Evolutionary conservation across 30 jellyfish, hydroid and myxozoan species (phyloP).

Genomic region (Hydractinia symbiolongicarpus): DNA sequence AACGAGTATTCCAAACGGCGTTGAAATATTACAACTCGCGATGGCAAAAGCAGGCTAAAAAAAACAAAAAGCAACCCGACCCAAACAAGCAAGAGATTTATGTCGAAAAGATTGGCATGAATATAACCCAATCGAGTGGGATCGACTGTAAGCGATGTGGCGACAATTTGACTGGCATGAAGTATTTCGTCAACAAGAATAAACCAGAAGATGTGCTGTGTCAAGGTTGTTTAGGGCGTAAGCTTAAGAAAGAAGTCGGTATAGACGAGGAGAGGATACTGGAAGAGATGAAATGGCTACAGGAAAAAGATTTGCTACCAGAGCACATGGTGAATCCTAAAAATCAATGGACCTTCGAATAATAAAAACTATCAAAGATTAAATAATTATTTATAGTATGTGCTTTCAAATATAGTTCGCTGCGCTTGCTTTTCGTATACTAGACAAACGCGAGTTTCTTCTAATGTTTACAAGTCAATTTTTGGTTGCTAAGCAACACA

Average conservation of each 20-base stretch:
- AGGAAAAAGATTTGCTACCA: conserved; percentile 14
- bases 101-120: conserved; percentile 16
- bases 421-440: no score
- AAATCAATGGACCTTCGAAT: conserved; percentile 15
- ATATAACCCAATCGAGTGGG: background rate
- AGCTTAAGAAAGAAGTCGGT: conserved; percentile 20
- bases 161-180: conserved; percentile 14
- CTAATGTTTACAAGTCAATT: no score
- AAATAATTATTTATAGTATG: background rate
- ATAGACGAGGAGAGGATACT: background rate
- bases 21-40: conserved; percentile 21
- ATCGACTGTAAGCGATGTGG: conserved; percentile 9
- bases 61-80: conserved; percentile 3
- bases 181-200: conserved; percentile 19
- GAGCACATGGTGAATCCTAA: conserved; percentile 14
- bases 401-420: no score
- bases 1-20: conserved; percentile 17
- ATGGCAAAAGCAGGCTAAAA: conserved; percentile 23
- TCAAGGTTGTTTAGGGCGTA: conserved; percentile 19
- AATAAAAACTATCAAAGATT: background rate
- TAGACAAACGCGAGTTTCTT: no score
- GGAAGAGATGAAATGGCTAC: conserved; percentile 7
- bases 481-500: no score
- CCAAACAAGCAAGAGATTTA: conserved; percentile 24
- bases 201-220: background rate